Percentiles rank a stretch among this genome's conserved stretches.
Evolutionary conservation across 2,797 vertebrate genomes (phyloP).

Genomic region (Hozukius guyotensis): DNA sequence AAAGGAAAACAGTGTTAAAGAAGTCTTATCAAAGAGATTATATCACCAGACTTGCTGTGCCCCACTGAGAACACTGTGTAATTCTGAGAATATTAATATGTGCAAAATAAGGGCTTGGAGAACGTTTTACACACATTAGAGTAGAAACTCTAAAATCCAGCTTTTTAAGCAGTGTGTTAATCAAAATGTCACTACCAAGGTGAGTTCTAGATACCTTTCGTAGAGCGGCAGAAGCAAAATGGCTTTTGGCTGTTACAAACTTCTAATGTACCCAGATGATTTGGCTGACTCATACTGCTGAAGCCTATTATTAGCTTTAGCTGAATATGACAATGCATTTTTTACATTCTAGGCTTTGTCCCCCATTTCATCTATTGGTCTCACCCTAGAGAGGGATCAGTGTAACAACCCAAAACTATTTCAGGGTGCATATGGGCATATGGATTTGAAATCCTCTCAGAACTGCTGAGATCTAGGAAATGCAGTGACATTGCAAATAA

Average conservation of each 20-base stretch:
- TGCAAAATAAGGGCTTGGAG: slow-evolving; percentile 8
- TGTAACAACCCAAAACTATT: neutral
- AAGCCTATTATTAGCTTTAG: neutral
- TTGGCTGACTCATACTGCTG: neutral
- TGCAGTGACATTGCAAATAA: neutral
- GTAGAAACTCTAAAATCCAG: neutral
- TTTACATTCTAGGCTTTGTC: neutral
- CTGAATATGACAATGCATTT: neutral
- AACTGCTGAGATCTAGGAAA: neutral
- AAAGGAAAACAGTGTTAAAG: slow-evolving; percentile 20
- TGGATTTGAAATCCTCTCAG: too few species aligned
- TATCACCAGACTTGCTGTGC: slow-evolving; percentile 5
- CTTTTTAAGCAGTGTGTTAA: neutral
- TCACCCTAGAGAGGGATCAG: neutral
- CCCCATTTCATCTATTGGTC: neutral
- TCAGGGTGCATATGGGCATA: too few species aligned
- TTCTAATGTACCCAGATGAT: neutral
- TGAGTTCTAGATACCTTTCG: neutral
- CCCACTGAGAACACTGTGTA: slow-evolving; percentile 24
- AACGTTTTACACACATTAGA: slow-evolving; percentile 2
- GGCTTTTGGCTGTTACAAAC: neutral
- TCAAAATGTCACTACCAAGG: neutral
- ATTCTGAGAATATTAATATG: slow-evolving; percentile 28
- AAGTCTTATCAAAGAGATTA: slow-evolving; percentile 32
- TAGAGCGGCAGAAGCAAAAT: neutral